A percentile compares a stretch with the other conserved stretches of the same genome.
Conservation (phyloP, 2,888 invertebrate genomes). For the Erynnis tages region DNA sequence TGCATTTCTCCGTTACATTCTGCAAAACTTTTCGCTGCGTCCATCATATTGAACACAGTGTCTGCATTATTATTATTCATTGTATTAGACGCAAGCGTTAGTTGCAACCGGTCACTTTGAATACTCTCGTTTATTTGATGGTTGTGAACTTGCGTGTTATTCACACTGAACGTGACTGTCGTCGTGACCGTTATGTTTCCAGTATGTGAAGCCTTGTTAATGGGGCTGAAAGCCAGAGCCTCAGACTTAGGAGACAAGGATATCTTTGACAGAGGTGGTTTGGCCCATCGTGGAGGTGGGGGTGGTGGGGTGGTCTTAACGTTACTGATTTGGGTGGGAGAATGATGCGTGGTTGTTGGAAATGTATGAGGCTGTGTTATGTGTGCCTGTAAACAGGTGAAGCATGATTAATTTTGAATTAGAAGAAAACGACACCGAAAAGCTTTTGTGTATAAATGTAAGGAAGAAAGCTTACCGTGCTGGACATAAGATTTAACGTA, state of each 20-base stretch:
- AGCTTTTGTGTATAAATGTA: constrained; percentile 33
- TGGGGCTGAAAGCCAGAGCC: constrained; percentile 63
- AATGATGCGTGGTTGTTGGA: constrained; percentile 64
- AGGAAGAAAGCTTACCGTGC: constrained; percentile 65
- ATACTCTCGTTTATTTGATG: constrained; percentile 77
- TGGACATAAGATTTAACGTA: constrained; percentile 87
- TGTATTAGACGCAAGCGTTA: constrained; percentile 78
- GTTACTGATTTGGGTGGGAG: constrained; percentile 56
- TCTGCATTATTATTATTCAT: constrained; percentile 70
- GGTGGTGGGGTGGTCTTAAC: constrained; percentile 87
- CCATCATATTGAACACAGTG: constrained; percentile 60
- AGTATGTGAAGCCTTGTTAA: constrained; percentile 71
- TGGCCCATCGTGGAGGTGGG: constrained; percentile 92
- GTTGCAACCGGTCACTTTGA: constrained; percentile 73
- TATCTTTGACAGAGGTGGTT: constrained; percentile 83
- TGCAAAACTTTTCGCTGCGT: constrained; percentile 56
- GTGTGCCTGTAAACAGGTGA: constrained; percentile 78
- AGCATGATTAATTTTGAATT: constrained; percentile 50
- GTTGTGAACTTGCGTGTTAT: constrained; percentile 78
- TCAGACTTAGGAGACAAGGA: constrained; percentile 73
- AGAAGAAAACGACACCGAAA: constrained; percentile 47
- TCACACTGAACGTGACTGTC: constrained; percentile 92
- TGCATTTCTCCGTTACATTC: constrained; percentile 65
- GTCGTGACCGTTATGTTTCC: constrained; percentile 92
- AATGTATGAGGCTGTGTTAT: constrained; percentile 79